Conservation (phyloP, 2,113 vertebrate genomes). For the Pelvicachromis taeniatus region DNA sequence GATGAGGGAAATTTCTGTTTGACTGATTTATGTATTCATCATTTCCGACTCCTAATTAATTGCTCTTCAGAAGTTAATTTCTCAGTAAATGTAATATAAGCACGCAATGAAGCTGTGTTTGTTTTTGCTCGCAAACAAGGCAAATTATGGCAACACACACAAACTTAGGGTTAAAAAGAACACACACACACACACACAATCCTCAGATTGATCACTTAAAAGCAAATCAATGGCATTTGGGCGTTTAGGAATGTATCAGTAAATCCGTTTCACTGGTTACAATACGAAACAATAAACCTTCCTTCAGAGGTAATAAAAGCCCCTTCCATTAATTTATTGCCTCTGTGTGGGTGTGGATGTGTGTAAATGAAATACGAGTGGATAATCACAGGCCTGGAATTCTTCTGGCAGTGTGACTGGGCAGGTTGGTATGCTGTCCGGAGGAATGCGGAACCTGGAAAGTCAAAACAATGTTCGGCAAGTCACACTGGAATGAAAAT, state of each 20-base stretch:
- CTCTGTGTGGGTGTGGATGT: background rate
- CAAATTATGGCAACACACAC: background rate
- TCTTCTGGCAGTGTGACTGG: conserved; percentile 40
- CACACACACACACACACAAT: background rate
- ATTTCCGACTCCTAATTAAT: conserved; percentile 42
- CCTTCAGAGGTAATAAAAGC: conserved; percentile 44
- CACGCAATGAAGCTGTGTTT: background rate
- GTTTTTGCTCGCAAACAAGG: conserved; percentile 1
- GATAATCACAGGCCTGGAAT: conserved; percentile 61
- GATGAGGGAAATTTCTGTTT: conserved; percentile 2
- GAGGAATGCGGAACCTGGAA: conserved; percentile 59
- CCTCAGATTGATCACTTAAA: conserved; percentile 29
- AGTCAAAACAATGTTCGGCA: conserved; percentile 48
- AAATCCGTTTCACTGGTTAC: conserved; percentile 36
- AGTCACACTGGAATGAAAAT: conserved; percentile 47
- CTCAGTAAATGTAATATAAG: conserved; percentile 35
- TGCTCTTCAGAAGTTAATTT: conserved; percentile 30
- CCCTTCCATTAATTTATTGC: conserved; percentile 47
- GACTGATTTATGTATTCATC: conserved; percentile 10
- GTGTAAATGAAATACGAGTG: conserved; percentile 59
- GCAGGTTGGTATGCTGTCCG: conserved; percentile 43
- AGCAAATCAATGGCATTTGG: conserved; percentile 48
- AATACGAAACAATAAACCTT: conserved; percentile 59
- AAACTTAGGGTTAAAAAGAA: background rate
- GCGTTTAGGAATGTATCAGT: conserved; percentile 33